phyloP scores from a whole-genome alignment of 2,888 invertebrate species.

The Drosophila merina region DNA sequence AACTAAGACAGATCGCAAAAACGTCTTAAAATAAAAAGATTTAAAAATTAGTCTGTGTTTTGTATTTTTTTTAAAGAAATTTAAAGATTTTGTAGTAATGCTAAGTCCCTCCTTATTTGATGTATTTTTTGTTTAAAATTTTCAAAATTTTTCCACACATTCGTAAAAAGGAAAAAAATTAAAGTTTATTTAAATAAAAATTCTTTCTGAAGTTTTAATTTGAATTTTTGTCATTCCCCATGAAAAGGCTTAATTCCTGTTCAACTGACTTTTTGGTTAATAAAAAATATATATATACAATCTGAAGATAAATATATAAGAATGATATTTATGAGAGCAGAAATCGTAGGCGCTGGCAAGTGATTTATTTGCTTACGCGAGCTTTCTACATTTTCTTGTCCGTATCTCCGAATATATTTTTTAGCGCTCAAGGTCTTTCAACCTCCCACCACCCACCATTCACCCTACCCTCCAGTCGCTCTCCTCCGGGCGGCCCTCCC shows the following conservation, averaged over 20 bases:
- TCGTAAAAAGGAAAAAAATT: too few species aligned
- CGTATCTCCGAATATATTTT: conserved; percentile 26
- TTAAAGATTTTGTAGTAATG: too few species aligned
- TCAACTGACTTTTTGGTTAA: not conserved
- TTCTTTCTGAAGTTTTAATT: too few species aligned
- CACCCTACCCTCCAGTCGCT: conserved; percentile 33
- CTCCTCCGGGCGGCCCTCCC: too few species aligned
- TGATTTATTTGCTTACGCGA: conserved; percentile 70
- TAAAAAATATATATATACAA: not conserved
- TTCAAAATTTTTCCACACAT: too few species aligned
- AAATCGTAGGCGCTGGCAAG: conserved; percentile 51
- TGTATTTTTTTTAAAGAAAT: too few species aligned
- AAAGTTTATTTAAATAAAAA: not conserved
- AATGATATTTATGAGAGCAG: conserved; percentile 40
- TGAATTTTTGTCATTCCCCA: too few species aligned
- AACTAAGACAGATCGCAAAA: too few species aligned
- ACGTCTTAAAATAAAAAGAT: too few species aligned
- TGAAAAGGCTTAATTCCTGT: not conserved
- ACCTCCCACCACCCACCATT: not conserved
- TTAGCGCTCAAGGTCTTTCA: conserved; percentile 32
- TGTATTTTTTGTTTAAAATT: too few species aligned
- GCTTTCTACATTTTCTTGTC: conserved; percentile 31
- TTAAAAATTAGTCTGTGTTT: too few species aligned
- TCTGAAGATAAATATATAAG: not conserved
- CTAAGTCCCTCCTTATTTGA: too few species aligned